Evolutionary conservation across 2,888 invertebrate genomes (phyloP), one percentile per base, ranked within the genome.

Genomic region (Apodemia duryi): DNA sequence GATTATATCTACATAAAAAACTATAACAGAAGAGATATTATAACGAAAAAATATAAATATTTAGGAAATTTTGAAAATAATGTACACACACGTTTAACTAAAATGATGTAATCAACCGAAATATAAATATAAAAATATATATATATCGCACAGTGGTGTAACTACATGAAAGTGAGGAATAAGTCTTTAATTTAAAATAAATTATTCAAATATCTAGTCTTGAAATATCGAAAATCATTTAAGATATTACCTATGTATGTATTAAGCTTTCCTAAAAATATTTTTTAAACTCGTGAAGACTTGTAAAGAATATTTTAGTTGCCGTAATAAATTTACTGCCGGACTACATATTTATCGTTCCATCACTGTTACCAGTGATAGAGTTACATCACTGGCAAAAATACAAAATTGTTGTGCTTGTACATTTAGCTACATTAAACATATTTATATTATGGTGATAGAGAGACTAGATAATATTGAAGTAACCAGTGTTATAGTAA

Each of bases 381-480:
- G 5, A 57, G 57, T 57, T 57, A 32, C 57, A 32, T 57, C 32
- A 57, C 32, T 57, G 11, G 32, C 1, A 11, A 11, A 38, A 10
- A 10, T 6, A 57, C 28, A 57, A 46, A 46, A 46, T 13, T 13
- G 46, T 46, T 46, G 46, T 57, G 57, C 32, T 57, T 57, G 29
- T 57, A 57, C 11, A 28, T 57, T 57, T 57, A 57, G 57, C 57
- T 29, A 10, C 32, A 57, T 29, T 32, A 57, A 29, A 57, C 57
- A 57, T 57, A 57, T 57, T 57, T 57, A 57, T 57, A 57, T 21
- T 21, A 21, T 57, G 57, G 57, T 57, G 57, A 57, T 57, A 57
- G n/a, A n/a, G n/a, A n/a, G n/a, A 10, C 10, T 57, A 57, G 57
- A 28, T 57, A 57, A 57, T 28, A 29, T 57, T 57, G 32, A 57